Evolutionary conservation across 1,140 invertebrate genomes (phyloP), one percentile per base, ranked within the genome.

Genomic region (Heterodera carotae): DNA sequence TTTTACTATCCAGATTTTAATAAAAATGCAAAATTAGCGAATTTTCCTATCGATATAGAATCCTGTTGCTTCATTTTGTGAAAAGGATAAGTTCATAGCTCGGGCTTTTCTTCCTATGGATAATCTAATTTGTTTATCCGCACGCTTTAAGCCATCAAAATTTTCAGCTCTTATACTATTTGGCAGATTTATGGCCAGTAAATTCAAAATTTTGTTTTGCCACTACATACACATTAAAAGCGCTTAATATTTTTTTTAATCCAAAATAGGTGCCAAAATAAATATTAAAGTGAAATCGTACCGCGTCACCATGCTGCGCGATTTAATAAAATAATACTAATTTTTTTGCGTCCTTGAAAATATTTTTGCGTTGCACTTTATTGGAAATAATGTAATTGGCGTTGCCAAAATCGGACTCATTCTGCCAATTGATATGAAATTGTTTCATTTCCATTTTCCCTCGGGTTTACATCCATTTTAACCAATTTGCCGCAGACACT

Each of bases 351-450:
- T 8, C 15, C 12, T 18, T n/a, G 5, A 56, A 56, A 56, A 18
- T 56, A 18, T 22, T 56, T 15, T 56, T 43, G 39, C 12, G 15
- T 56, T 18, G 48, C 48, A 18, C 48, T 22, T n/a, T n/a, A n/a
- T n/a, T n/a, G n/a, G n/a, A n/a, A n/a, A n/a, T n/a, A n/a, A n/a
- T n/a, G n/a, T n/a, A n/a, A n/a, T n/a, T n/a, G n/a, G n/a, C n/a
- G 48, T 22, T 56, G 48, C 48, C 22, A 56, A 56, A 56, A 56
- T 56, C 48, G 48, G 48, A 56, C 48, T 56, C 48, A 56, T 56
- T 56, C 22, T 22, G 48, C 18, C 48, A 22, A 22, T 22, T 25
- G 22, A 5, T 22, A 56, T 56, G 22, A 22, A 56, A 56, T 18
- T 56, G 48, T 22, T 56, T 2, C 48, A 56, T 56, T 56, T 56